Evolutionary conservation across 1,140 invertebrate genomes (phyloP).

Genomic region (Patella vulgata): DNA sequence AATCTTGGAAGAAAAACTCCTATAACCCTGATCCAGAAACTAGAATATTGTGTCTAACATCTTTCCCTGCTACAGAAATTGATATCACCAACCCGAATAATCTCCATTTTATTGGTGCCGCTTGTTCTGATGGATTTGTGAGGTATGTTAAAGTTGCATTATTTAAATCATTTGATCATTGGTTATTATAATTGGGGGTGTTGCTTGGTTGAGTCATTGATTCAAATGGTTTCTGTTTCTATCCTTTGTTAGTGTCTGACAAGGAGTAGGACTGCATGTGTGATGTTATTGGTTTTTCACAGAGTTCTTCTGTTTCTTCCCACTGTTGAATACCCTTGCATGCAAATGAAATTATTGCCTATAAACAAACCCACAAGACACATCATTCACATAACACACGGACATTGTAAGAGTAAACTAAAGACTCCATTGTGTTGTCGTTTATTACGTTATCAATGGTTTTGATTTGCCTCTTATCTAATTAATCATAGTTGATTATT

Average conservation of each 20-base stretch:
- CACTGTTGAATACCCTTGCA: no score
- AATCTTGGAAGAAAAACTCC: constrained; percentile 64
- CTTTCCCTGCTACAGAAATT: constrained; percentile 63
- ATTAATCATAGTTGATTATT: background rate
- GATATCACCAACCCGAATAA: constrained; percentile 34
- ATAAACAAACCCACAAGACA: no score
- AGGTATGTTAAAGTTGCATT: constrained; percentile 64
- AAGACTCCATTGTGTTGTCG: background rate
- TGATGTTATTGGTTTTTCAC: background rate
- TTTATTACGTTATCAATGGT: background rate
- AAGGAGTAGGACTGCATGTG: background rate
- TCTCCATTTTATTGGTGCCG: constrained; percentile 68
- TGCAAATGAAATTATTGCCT: no score
- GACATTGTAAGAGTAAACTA: no score
- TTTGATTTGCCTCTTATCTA: background rate
- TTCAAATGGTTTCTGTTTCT: background rate
- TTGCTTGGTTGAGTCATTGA: background rate
- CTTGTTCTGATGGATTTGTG: constrained; percentile 78
- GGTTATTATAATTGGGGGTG: background rate
- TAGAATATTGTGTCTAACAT: constrained; percentile 72
- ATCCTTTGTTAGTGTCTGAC: background rate
- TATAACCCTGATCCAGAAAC: constrained; percentile 74
- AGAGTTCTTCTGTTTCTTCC: no score
- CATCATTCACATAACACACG: no score
- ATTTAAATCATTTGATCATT: background rate